Conservation (phyloP, 2,113 vertebrate genomes). For the Trinectes maculatus region DNA sequence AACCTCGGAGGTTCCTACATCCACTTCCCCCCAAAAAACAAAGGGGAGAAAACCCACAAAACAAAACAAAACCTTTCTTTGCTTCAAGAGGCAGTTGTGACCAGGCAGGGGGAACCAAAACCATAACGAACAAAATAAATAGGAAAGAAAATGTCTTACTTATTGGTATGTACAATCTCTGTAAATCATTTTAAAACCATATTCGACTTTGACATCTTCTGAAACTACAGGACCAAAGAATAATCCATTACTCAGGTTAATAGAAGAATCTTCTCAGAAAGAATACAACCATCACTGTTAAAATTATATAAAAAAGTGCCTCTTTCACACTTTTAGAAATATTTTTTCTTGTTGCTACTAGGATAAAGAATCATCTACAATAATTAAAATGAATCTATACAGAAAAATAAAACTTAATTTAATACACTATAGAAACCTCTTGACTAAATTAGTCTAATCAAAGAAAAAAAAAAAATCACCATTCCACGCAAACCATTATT, state of each 20-base stretch:
- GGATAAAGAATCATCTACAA: slow-evolving; percentile 82
- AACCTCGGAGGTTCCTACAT: slow-evolving; percentile 40
- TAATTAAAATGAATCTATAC: slow-evolving; percentile 84
- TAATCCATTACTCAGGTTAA: slow-evolving; percentile 69
- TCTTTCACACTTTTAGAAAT: slow-evolving; percentile 70
- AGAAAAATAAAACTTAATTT: slow-evolving; percentile 87
- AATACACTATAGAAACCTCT: slow-evolving; percentile 85
- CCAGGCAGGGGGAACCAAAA: slow-evolving; percentile 59
- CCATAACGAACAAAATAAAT: slow-evolving; percentile 79
- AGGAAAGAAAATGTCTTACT: slow-evolving; percentile 73
- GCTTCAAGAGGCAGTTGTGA: slow-evolving; percentile 67
- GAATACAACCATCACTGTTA: slow-evolving; percentile 71
- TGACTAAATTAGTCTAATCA: slow-evolving; percentile 81
- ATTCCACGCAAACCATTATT: slow-evolving; percentile 75
- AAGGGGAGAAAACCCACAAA: slow-evolving; percentile 20
- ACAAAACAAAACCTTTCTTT: slow-evolving; percentile 28
- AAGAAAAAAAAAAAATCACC: slow-evolving; percentile 78
- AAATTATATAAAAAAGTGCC: slow-evolving; percentile 71
- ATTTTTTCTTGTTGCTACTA: slow-evolving; percentile 74
- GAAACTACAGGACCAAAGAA: slow-evolving; percentile 78
- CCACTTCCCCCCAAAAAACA: slow-evolving; percentile 25
- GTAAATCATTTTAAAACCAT: slow-evolving; percentile 69
- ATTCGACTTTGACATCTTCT: slow-evolving; percentile 76
- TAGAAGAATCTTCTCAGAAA: slow-evolving; percentile 68
- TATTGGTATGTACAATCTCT: slow-evolving; percentile 83